These are phyloP conservation scores for Aythya fuligula DNA, from an alignment of 2,797 vertebrate genomes.

Conservation along the genomic window DNA sequence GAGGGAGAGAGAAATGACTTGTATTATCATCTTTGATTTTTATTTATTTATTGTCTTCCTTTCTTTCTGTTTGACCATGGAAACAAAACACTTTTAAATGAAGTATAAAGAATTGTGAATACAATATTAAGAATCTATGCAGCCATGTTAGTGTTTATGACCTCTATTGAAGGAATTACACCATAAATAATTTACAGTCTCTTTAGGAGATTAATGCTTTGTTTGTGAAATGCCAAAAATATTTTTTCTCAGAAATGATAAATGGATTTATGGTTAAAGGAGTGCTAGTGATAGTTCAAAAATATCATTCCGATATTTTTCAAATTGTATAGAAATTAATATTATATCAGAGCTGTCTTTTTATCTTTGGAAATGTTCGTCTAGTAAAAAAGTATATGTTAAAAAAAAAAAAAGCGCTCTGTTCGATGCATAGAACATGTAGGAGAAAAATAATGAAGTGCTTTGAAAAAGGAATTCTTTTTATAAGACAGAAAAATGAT, in stretches of 20 bases:
- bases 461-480: not conserved
- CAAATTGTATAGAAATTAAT: not conserved
- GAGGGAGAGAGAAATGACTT: not conserved
- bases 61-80: not conserved
- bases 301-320: not conserved
- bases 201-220: not conserved
- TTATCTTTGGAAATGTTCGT: not conserved
- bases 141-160: not conserved
- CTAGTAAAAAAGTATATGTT: not conserved
- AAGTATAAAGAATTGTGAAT: not conserved
- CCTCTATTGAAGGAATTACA: not conserved
- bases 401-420: not conserved
- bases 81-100: not conserved
- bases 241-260: not conserved
- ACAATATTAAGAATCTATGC: not conserved
- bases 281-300: not conserved
- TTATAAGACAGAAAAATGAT: not conserved
- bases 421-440: not conserved
- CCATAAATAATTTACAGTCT: not conserved
- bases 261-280: fast-evolving
- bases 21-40: not conserved
- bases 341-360: not conserved
- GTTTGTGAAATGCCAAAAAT: not conserved
- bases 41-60: not conserved
- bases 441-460: not conserved